Percentiles rank a stretch among this genome's conserved stretches.
Evolutionary conservation across 2,113 vertebrate genomes (phyloP).

Genomic region (Chamaetylas fuelleborni): DNA sequence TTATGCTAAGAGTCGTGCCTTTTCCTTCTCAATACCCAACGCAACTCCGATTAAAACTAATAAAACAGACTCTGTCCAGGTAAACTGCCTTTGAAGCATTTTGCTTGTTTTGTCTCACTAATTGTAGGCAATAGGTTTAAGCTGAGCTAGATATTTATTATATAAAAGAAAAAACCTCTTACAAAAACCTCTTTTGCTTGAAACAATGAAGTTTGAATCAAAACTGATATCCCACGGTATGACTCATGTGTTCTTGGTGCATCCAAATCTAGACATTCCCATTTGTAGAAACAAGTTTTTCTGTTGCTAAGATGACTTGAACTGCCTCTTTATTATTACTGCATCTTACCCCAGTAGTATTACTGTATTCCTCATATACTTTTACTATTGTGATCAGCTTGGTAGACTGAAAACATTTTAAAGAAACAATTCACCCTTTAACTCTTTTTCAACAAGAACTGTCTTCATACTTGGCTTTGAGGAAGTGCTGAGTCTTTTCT

Average conservation of each 20-base stretch:
- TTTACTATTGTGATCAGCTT: not conserved
- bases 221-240: not conserved
- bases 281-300: not conserved
- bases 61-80: constrained; percentile 10
- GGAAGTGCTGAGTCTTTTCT: not conserved
- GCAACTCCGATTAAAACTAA: not conserved
- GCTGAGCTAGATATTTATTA: not conserved
- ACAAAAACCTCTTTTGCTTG: not conserved
- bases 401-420: not conserved
- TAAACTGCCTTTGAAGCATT: constrained; percentile 18
- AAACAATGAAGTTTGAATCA: not conserved
- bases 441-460: not conserved
- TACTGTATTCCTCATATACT: not conserved
- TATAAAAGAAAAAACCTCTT: not conserved
- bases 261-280: not conserved
- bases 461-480: not conserved
- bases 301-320: not conserved
- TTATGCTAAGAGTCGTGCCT: not conserved
- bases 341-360: not conserved
- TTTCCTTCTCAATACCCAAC: not conserved
- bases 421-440: not conserved
- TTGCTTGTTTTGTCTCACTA: not conserved
- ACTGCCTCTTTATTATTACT: not conserved
- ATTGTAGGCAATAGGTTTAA: not conserved
- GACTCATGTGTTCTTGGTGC: not conserved